Percentiles rank a stretch among this genome's conserved stretches.
phyloP scores from a whole-genome alignment of 2,888 invertebrate genomes.

The Harpalus rufipes region DNA sequence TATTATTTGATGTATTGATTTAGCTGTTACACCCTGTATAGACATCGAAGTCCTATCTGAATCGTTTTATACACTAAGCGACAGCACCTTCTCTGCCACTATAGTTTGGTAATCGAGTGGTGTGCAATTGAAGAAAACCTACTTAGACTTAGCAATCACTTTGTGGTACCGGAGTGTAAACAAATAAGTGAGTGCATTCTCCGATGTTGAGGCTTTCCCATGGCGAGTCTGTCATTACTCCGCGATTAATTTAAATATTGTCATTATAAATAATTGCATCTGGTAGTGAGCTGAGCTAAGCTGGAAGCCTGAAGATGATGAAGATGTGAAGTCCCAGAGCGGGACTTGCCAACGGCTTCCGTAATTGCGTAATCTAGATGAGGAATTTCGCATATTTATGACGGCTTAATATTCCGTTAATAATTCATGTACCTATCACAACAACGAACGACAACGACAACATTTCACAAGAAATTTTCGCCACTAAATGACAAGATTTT shows the following conservation, averaged over 20 bases:
- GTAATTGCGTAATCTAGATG: slow-evolving; percentile 50
- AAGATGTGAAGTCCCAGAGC: slow-evolving; percentile 20
- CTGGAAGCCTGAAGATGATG: slow-evolving; percentile 1
- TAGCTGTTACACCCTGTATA: too few relatives aligned
- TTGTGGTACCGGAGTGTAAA: background rate
- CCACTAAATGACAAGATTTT: background rate
- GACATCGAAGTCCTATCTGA: too few relatives aligned
- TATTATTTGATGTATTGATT: too few relatives aligned
- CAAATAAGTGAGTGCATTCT: background rate
- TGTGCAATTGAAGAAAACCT: too few relatives aligned
- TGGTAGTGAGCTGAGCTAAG: background rate
- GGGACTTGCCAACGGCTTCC: slow-evolving; percentile 48
- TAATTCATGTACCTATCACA: slow-evolving; percentile 1
- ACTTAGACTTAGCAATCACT: background rate
- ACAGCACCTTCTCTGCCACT: too few relatives aligned
- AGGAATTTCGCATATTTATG: slow-evolving; percentile 51
- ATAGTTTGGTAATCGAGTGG: too few relatives aligned
- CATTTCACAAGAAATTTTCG: background rate
- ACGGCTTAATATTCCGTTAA: slow-evolving; percentile 45
- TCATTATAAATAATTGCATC: slow-evolving; percentile 48
- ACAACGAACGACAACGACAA: background rate
- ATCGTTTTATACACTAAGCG: too few relatives aligned
- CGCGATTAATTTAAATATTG: slow-evolving; percentile 45
- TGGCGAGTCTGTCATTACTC: slow-evolving; percentile 32
- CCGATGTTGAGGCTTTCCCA: slow-evolving; percentile 13